These are phyloP conservation scores for Pyralis farinalis DNA, from an alignment of 2,888 invertebrate genomes.

Conservation along the genomic window DNA sequence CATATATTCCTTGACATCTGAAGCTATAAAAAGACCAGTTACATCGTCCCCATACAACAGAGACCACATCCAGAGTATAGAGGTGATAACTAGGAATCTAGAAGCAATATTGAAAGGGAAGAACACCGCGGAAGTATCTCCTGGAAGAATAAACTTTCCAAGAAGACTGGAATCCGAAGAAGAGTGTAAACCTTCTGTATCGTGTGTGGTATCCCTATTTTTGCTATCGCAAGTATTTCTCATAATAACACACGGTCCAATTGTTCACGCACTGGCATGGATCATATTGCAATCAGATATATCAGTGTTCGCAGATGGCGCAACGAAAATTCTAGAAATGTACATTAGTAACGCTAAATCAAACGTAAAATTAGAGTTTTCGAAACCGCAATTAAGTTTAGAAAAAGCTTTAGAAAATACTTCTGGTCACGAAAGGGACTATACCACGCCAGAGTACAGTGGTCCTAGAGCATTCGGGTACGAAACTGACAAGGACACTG, in stretches of 20 bases:
- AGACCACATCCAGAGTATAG: constrained; percentile 76
- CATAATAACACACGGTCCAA: constrained; percentile 94
- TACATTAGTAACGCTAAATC: constrained; percentile 81
- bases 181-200: constrained; percentile 85
- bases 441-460: constrained; percentile 65
- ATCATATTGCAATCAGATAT: constrained; percentile 93
- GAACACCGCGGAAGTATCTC: constrained; percentile 73
- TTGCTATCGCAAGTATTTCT: constrained; percentile 96
- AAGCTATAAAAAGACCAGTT: constrained; percentile 40
- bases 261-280: constrained; percentile 94
- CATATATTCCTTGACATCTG: constrained; percentile 91
- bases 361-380: constrained; percentile 82
- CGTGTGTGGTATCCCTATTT: constrained; percentile 94
- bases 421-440: constrained; percentile 63
- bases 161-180: constrained; percentile 73
- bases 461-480: constrained; percentile 60
- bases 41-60: constrained; percentile 61
- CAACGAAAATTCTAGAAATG: constrained; percentile 84
- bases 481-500: constrained; percentile 49
- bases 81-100: constrained; percentile 82
- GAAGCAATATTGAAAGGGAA: constrained; percentile 83
- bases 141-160: constrained; percentile 51
- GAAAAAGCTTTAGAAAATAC: constrained; percentile 86
- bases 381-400: constrained; percentile 87
- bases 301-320: constrained; percentile 85